phyloP scores from a whole-genome alignment of 2,888 invertebrate species.

The Sphaerophoria rueppellii region DNA sequence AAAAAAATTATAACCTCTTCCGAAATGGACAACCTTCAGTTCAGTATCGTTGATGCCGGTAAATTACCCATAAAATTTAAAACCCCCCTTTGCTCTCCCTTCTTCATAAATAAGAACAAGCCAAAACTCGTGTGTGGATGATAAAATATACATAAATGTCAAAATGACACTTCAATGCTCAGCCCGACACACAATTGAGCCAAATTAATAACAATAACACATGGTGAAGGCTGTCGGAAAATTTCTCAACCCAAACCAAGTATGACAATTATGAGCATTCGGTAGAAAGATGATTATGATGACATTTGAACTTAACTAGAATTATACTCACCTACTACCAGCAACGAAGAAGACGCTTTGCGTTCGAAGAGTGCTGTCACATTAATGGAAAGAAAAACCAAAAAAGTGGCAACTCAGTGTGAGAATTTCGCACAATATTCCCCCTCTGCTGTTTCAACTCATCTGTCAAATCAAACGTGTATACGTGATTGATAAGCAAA shows the following conservation, averaged over 20 bases:
- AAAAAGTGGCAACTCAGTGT: conserved; percentile 18
- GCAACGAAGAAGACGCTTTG: background rate
- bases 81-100: conserved; percentile 2
- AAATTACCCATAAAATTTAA: conserved; percentile 61
- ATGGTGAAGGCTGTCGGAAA: conserved; percentile 7
- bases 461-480: conserved; percentile 16
- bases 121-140: conserved; percentile 11
- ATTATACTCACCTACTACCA: conserved; percentile 12
- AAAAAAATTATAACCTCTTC: conserved; percentile 3
- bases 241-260: conserved; percentile 12
- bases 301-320: conserved; percentile 29
- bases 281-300: background rate
- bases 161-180: conserved; percentile 58
- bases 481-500: background rate
- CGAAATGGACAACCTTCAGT: conserved; percentile 62
- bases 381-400: conserved; percentile 15
- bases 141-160: conserved; percentile 49
- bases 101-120: no score
- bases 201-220: conserved; percentile 55
- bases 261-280: background rate
- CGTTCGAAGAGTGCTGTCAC: conserved; percentile 1
- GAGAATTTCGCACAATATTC: conserved; percentile 7
- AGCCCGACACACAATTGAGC: conserved; percentile 50
- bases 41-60: conserved; percentile 46
- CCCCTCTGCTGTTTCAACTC: background rate